These are phyloP conservation scores for Eulemur rubriventer DNA, from an alignment of 2,797 vertebrate species.

Conservation along the genomic window DNA sequence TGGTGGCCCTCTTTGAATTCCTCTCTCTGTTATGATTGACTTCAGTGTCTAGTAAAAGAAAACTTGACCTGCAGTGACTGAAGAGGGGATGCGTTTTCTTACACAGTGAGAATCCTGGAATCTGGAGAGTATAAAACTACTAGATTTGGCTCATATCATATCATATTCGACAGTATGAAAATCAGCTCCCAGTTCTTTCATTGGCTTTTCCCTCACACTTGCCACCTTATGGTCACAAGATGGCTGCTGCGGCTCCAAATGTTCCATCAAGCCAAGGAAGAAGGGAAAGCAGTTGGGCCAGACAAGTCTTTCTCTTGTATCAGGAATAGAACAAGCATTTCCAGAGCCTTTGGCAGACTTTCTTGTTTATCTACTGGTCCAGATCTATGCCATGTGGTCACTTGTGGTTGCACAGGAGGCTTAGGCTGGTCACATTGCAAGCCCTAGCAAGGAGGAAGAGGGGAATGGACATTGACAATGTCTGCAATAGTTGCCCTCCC, in stretches of 20 bases:
- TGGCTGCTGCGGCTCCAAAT: neutral
- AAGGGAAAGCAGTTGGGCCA: neutral
- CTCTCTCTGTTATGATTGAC: neutral
- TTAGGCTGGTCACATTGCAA: neutral
- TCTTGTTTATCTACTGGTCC: neutral
- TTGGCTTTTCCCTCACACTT: neutral
- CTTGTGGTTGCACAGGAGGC: neutral
- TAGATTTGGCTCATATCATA: neutral
- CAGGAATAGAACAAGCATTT: neutral
- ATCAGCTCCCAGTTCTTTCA: neutral
- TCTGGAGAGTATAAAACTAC: neutral
- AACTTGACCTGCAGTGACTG: neutral
- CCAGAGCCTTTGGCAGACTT: neutral
- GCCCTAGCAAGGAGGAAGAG: neutral
- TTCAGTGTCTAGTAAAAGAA: neutral
- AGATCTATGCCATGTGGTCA: neutral
- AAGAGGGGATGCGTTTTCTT: neutral
- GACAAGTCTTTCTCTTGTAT: neutral
- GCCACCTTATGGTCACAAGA: neutral
- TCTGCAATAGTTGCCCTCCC: neutral
- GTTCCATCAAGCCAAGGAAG: neutral
- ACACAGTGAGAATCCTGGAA: neutral
- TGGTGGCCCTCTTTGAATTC: neutral
- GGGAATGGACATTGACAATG: too few species aligned
- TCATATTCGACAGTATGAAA: neutral